Evolutionary conservation across 2,797 vertebrate species (phyloP), one percentile per base, ranked within the genome.

Genomic region (Microctenopoma lineatum): DNA sequence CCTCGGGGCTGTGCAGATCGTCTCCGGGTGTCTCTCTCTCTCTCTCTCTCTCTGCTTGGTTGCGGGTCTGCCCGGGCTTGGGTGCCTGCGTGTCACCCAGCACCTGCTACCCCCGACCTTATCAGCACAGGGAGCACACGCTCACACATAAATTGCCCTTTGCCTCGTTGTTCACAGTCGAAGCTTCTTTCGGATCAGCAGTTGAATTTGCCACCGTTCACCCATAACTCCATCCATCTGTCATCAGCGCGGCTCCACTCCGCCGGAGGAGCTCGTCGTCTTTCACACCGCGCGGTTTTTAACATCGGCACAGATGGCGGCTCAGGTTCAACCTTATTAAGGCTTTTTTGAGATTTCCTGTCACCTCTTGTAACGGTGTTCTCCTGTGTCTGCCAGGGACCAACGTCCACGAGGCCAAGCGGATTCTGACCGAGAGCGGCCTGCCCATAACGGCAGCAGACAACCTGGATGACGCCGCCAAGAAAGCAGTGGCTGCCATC

Each of bases 391-490:
- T 74, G 46, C 63, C 36, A 99, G 98, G 98, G 45, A 99, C 98
- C 63, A 99, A 99, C 10, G 97, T 99, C 50, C 90, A 94, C 0
- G 98, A 99, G 88, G 98, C 98, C 38, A 96, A 96, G 85, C 93
- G 90, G 26, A 99, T 99, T 21, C 93, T 99, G 81, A 91, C 12
- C 0, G 96, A 96, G 80, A 99, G 98, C 0, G 96, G 98, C 0
- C 94, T 99, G 55, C 96, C 96, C 73, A 99, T 99, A 90, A 96
- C 90, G 0, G 79, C 97, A 0, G 98, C 98, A 4, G 90, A 58
- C 0, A 90, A 99, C 92, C 92, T 99, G 73, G 98, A 99, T 16
- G 98, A 99, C n/a, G 98, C 98, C 0, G 98, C 98, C 34, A 95
- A 78, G 92, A 99, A 99, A 82, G 97, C 95, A 0, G 97, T 99